Evolutionary conservation across 2,797 vertebrate genomes (phyloP), one percentile per base, ranked within the genome.

Genomic region (Eutrigla gurnardus): DNA sequence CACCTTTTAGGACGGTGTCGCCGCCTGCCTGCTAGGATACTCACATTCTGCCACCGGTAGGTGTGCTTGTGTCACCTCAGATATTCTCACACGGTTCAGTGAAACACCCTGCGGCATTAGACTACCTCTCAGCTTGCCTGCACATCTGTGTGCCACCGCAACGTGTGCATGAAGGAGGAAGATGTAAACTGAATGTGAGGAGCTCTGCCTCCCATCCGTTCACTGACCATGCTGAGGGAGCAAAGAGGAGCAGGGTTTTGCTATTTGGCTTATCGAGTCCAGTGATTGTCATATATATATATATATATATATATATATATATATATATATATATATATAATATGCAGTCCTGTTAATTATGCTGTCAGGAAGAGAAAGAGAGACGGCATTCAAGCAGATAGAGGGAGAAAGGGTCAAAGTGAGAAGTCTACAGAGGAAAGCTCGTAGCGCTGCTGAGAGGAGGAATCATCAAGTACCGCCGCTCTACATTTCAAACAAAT

Each of bases 281-380:
- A 59, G 80, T 80, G 80, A 88, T 74, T 81, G 83, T 86, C 79
- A 72, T 82, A 85, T 86, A 80, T 77, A 33, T 81, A 81, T 83
- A 73, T 79, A 84, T 82, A 85, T 86, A 80, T 77, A 72, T 82
- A 85, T 86, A 80, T 77, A 72, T 82, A 85, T 86, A 80, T 77
- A 72, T 82, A 85, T 86, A 80, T 77, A 72, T 82, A 85, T 86
- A 80, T 77, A 33, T 81, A 81, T 83, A 73, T 79, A 84, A 80
- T 73, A 75, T 72, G 33, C 3, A 59, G 84, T 82, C 82, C 75
- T 76, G 82, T 86, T 88, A 86, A 91, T 86, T 86, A 87, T 39
- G 54, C 83, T 89, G 86, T 91, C 90, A 88, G 77, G 57, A 49
- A 54, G 70, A 63, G 69, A 65, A 69, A 65, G 70, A 75, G 73